phyloP scores from a whole-genome alignment of 2,113 vertebrate genomes.

The Notothenia rossii region DNA sequence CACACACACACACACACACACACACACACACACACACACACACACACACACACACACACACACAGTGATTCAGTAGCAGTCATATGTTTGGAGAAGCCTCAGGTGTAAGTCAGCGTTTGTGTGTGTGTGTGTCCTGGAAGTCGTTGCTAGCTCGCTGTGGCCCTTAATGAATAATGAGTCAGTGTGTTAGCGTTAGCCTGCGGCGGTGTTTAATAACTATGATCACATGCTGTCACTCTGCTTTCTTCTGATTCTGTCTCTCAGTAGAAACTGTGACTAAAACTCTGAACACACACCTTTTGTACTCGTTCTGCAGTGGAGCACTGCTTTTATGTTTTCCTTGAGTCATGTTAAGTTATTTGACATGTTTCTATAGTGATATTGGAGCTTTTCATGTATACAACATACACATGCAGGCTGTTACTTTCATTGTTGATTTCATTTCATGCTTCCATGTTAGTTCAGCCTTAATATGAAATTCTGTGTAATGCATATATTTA shows the following conservation, averaged over 20 bases:
- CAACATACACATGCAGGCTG: background rate
- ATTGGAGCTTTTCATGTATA: background rate
- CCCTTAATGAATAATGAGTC: constrained; percentile 48
- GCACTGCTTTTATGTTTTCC: background rate
- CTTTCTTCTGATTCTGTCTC: background rate
- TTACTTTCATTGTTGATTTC: background rate
- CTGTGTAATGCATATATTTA: background rate
- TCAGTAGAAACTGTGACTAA: background rate
- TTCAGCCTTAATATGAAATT: background rate
- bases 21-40: no score
- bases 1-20: no score
- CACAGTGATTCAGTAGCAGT: constrained; percentile 51
- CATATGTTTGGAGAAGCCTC: constrained; percentile 57
- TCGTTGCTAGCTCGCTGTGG: background rate
- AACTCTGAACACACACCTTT: background rate
- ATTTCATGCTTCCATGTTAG: background rate
- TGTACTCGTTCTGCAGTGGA: background rate
- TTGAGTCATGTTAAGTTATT: background rate
- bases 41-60: constrained; percentile 16
- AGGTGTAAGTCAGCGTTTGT: constrained; percentile 34
- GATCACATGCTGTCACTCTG: constrained; percentile 34
- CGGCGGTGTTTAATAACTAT: constrained; percentile 38
- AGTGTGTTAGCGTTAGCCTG: constrained; percentile 52
- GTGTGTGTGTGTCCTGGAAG: background rate
- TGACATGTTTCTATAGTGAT: background rate